Evolutionary conservation across 2,797 vertebrate species (phyloP), one percentile per base, ranked within the genome.

Genomic region (Diceros bicornis): DNA sequence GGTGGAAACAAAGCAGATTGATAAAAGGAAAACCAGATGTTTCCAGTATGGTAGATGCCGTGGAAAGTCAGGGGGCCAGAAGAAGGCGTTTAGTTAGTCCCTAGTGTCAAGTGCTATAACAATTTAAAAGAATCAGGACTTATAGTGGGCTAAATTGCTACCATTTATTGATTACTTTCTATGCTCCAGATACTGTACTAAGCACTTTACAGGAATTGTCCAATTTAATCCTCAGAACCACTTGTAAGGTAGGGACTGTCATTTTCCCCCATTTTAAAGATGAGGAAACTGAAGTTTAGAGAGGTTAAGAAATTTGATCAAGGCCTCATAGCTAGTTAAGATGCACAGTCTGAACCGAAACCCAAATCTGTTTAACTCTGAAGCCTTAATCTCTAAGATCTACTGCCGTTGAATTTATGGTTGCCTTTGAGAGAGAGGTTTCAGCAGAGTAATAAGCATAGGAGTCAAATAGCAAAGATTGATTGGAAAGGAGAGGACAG

Each of bases 321-420:
- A 90, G 59, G 32, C 23, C 72, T 96, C 32, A 71, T 37, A 81
- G 52, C 12, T 91, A 59, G 55, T 94, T 71, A 94, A 96, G 96
- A 85, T 23, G 23, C n/a, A 93, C 14, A 89, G 16, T 47, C 14
- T 85, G 34, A 11, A 92, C 41, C 87, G 93, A 93, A 97, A 90
- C 6, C 5, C 68, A 91, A 90, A 64, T 94, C 12, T 82, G 6
- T 94, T 94, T 94, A 95, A 68, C 14, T 57, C 52, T 69, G 61
- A 95, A 74, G 27, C 7, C 34, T 96, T 97, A 95, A 86, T 92
- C 20, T 96, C 55, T 78, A 69, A 37, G 13, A 91, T 82, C 66
- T 88, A 79, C 61, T 85, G n/a, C 85, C 57, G 83, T 71, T 94
- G 47, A 59, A 93, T 97, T 96, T 93, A 96, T 97, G 62, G 66